Percentiles rank a stretch among this genome's conserved stretches.
Conservation (phyloP, 1,140 invertebrate species). For the Bathynomus jamesi region DNA sequence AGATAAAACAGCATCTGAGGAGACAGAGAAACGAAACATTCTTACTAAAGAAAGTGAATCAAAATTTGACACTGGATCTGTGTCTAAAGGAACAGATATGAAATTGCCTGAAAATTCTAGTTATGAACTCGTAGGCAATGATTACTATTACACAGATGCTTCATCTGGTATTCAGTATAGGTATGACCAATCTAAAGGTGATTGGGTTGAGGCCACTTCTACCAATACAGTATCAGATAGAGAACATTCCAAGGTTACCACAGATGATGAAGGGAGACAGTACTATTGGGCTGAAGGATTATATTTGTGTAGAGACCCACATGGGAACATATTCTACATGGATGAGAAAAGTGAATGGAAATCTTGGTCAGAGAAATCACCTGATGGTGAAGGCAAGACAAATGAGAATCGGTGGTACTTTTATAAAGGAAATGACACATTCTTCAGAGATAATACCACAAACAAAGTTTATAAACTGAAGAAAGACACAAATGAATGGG, state of each 20-base stretch:
- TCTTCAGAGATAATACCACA: constrained; percentile 63
- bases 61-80: no score
- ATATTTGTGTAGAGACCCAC: constrained; percentile 26
- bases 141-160: constrained; percentile 30
- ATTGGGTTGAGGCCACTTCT: constrained; percentile 12
- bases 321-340: constrained; percentile 31
- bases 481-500: constrained; percentile 53
- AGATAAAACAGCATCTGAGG: no score
- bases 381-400: constrained; percentile 17
- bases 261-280: constrained; percentile 30
- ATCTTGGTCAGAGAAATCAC: constrained; percentile 19
- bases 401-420: constrained; percentile 50
- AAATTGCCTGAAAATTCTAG: no score
- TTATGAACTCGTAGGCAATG: constrained; percentile 5
- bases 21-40: no score
- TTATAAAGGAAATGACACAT: constrained; percentile 58
- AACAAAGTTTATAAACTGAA: constrained; percentile 61
- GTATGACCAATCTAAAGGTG: constrained; percentile 16
- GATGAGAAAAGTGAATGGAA: constrained; percentile 31
- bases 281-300: constrained; percentile 31
- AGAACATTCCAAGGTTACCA: constrained; percentile 9
- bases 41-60: no score
- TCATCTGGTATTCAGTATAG: constrained; percentile 15
- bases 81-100: no score
- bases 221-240: constrained; percentile 1